phyloP scores from a whole-genome alignment of 2,113 vertebrate species.

The Xyliphius kryptos region DNA sequence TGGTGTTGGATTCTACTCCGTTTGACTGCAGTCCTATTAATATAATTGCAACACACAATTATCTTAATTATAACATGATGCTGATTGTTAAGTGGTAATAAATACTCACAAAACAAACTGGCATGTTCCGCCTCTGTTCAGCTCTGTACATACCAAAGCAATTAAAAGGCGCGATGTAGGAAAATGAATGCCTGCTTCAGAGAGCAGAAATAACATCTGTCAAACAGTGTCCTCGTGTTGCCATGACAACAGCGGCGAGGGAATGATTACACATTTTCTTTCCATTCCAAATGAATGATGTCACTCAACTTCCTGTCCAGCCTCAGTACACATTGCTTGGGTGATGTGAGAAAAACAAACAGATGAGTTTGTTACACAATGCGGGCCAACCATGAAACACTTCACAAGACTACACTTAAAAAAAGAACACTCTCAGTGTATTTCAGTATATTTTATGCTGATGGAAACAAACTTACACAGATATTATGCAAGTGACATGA shows the following conservation, averaged over 20 bases:
- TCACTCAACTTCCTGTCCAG: slow-evolving; percentile 4
- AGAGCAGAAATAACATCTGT: slow-evolving; percentile 52
- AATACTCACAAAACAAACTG: not conserved
- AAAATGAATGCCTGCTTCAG: slow-evolving; percentile 25
- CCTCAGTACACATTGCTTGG: slow-evolving; percentile 2
- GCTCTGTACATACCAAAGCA: slow-evolving; percentile 32
- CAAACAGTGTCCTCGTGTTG: slow-evolving; percentile 41
- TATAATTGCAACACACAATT: not conserved
- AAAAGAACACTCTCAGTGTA: no score
- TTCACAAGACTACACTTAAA: no score
- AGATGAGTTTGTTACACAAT: no score
- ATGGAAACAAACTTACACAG: no score
- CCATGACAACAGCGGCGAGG: slow-evolving; percentile 47
- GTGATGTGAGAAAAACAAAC: slow-evolving; percentile 18
- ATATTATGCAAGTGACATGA: no score
- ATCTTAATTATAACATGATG: not conserved
- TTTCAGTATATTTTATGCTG: no score
- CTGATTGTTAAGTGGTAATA: not conserved
- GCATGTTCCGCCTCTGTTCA: slow-evolving; percentile 10
- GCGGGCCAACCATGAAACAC: no score
- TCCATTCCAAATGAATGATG: slow-evolving; percentile 18
- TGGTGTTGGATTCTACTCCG: no score
- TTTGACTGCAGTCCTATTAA: not conserved
- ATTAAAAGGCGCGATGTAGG: slow-evolving; percentile 6
- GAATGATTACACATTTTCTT: slow-evolving; percentile 19